Base-by-base conservation (phyloP, 2,888 invertebrate genomes). In the Poecilus cupreus region DNA sequence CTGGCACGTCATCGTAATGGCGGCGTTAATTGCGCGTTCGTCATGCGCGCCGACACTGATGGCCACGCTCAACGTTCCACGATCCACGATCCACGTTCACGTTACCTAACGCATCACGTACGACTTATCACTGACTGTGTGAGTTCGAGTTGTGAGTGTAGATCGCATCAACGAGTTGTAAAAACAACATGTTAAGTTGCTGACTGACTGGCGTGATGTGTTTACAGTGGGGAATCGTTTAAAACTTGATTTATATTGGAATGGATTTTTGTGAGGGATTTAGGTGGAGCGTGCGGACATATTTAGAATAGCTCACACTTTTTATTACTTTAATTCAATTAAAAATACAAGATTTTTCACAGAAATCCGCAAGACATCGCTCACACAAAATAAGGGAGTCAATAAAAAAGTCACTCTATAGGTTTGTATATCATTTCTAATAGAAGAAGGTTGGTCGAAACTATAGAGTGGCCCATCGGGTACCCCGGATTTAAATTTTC, bases 211-310 rank as follows among this genome's bases (percentile, higher is more conserved):
- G 64, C 10, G 16, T 51, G 51, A 51, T 51, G 32, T 64, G 78
- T 78, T 78, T 78, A 78, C 64, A 64, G 22, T 78, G 22, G 32
- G n/a, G 22, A 13, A 77, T 57, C 54, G 77, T 77, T 76, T 76
- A 57, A 60, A 13, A 51, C 16, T 32, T 60, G 60, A 60, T 60
- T 60, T 60, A 60, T 60, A 60, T 60, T 60, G 60, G 60, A 60
- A 60, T 13, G 51, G 16, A 18, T 51, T 51, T 51, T 51, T 51
- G 13, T 18, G 13, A 18, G 18, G 20, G 51, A 51, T 13, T 51
- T 51, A 51, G 51, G 51, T 51, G 51, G 18, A 51, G 51, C 51
- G 20, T 18, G 51, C 51, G 51, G 51, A 10, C 2, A 18, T 18
- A 51, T 51, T 18, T 3, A n/a, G 18, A 51, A 51, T 51, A 18